Evolutionary conservation across 2,888 invertebrate species (phyloP).

Genomic region (Anarsia innoxiella): DNA sequence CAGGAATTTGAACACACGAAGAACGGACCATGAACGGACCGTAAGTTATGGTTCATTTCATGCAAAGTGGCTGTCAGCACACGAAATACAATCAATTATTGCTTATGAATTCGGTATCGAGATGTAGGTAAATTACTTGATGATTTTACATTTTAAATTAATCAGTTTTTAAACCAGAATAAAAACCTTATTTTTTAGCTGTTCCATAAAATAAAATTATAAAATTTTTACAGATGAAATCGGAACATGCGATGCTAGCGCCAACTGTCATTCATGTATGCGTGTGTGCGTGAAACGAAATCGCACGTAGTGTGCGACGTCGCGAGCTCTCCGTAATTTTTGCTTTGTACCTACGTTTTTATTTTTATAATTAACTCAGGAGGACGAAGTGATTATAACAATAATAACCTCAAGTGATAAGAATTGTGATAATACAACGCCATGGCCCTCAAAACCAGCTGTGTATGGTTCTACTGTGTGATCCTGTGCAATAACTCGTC

Average conservation of each 20-base stretch:
- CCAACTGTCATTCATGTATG: constrained; percentile 23
- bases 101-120: no score
- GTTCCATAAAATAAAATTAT: no score
- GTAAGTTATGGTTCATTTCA: no score
- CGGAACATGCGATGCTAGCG: constrained; percentile 32
- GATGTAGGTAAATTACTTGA: no score
- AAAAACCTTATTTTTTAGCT: no score
- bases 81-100: no score
- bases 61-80: no score
- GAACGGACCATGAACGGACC: no score
- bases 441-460: constrained; percentile 58
- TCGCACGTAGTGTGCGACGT: constrained; percentile 72
- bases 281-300: constrained; percentile 55
- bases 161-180: no score
- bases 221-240: no score
- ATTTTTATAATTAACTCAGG: constrained; percentile 66
- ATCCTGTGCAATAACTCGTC: constrained; percentile 70
- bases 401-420: constrained; percentile 66
- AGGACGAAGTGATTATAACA: constrained; percentile 60
- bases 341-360: constrained; percentile 73
- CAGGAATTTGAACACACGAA: no score
- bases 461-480: constrained; percentile 68
- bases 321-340: constrained; percentile 69
- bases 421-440: constrained; percentile 63
- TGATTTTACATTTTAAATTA: no score